A percentile compares a stretch with the other conserved stretches of the same genome.
phyloP scores from a whole-genome alignment of 2,888 invertebrate genomes.

The Dasysyrphus albostriatus region DNA sequence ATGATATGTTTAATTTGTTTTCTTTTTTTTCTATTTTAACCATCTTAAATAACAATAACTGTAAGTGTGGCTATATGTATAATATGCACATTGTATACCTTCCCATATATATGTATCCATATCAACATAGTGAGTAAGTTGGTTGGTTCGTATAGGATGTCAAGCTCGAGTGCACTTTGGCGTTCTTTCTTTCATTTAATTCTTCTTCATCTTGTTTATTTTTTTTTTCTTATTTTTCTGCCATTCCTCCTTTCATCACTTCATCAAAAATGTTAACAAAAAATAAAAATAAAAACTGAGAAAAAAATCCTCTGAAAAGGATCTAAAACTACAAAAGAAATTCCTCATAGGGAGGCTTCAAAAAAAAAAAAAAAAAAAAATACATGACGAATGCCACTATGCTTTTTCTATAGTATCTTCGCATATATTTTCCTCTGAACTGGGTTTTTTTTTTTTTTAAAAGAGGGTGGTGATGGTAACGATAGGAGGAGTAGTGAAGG shows the following conservation, averaged over 20 bases:
- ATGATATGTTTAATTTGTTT: slow-evolving; percentile 39
- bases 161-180: slow-evolving; percentile 74
- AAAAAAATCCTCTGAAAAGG: slow-evolving; percentile 56
- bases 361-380: not conserved
- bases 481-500: not conserved
- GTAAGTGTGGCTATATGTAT: slow-evolving; percentile 12
- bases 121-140: slow-evolving; percentile 47
- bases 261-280: slow-evolving; percentile 38
- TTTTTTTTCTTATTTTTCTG: not conserved
- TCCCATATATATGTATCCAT: not conserved
- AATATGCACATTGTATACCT: not conserved
- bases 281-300: not conserved
- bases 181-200: slow-evolving; percentile 40
- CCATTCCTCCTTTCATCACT: slow-evolving; percentile 25
- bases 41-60: slow-evolving; percentile 69
- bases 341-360: slow-evolving; percentile 60
- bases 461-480: slow-evolving; percentile 17
- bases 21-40: slow-evolving; percentile 33
- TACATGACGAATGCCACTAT: slow-evolving; percentile 68
- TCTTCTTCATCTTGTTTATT: not conserved
- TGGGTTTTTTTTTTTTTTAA: not conserved
- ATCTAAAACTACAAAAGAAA: slow-evolving; percentile 73
- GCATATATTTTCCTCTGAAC: slow-evolving; percentile 19
- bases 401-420: slow-evolving; percentile 8
- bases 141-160: slow-evolving; percentile 53